Base-by-base conservation (phyloP, 2,888 invertebrate genomes). In the Pemphredon lugubris region DNA sequence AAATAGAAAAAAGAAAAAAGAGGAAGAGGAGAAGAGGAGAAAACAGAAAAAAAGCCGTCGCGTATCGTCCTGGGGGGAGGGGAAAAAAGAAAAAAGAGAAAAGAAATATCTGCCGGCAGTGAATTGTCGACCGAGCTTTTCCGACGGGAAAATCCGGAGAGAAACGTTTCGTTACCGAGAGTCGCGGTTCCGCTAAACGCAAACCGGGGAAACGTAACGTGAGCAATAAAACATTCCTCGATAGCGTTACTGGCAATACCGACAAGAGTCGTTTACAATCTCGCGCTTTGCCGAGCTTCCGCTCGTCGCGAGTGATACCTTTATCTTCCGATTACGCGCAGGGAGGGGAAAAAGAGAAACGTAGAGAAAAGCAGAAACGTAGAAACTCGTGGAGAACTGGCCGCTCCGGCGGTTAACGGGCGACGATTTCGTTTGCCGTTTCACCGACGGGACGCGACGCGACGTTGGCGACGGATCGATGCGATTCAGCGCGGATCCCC, bases 61-160 rank as follows among this genome's bases (percentile, higher is more conserved):
- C 30, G 23, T 47, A 65, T 59, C 51, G 51, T 53, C 13, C 47
- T 21, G 14, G 14, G 30, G 40, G 11, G 40, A 18, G 48, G n/a
- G 21, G 16, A 40, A 18, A 40, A 26, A 26, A 26, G 7, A 59
- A 63, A 37, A 30, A 9, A 2, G 30, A 9, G 30, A 9, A 4
- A 34, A 45, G 47, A 13, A 61, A 32, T 32, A 23, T 48, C 54
- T 42, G 48, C 21, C 18, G 40, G 23, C 18, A n/a, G 60, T 39
- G 55, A 67, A 60, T 70, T 20, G 60, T 55, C 45, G 44, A 50
- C 44, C 6, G 44, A 50, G 44, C 23, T 54, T 67, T 60, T 51
- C 11, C 39, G 13, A 39, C 13, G 30, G 26, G 34, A 66, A 54
- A 50, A 40, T 11, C 32, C 13, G 14, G n/a, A 6, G 23, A 26